Conservation (phyloP, 2,113 vertebrate genomes). For the Anguilla japonica region DNA sequence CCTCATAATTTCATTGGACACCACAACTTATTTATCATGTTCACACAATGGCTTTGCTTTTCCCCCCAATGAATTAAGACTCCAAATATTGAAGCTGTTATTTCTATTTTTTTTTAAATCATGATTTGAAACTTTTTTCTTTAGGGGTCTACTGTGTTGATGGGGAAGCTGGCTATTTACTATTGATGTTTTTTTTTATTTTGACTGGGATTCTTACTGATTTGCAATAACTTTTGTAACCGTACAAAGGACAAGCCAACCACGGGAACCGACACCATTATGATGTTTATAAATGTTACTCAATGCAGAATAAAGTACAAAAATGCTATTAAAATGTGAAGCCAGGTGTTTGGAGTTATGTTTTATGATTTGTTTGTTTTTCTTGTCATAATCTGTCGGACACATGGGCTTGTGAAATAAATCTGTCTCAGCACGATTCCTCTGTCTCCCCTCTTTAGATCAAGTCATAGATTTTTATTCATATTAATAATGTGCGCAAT, state of each 20-base stretch:
- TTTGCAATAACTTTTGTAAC: conserved; percentile 47
- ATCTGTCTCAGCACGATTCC: neutral
- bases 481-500: neutral
- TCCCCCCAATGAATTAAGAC: neutral
- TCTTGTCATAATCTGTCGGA: conserved; percentile 8
- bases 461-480: neutral
- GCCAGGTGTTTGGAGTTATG: conserved; percentile 23
- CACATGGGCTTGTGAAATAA: neutral
- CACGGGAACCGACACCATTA: conserved; percentile 21
- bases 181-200: conserved; percentile 24
- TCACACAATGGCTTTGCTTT: neutral
- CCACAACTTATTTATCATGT: neutral
- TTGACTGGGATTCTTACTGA: conserved; percentile 25
- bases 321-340: conserved; percentile 52
- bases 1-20: neutral
- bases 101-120: neutral
- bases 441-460: neutral
- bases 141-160: conserved; percentile 18
- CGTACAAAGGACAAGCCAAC: conserved; percentile 19
- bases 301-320: conserved; percentile 40
- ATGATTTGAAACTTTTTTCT: neutral
- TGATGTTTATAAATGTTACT: conserved; percentile 46
- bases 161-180: conserved; percentile 15
- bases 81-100: conserved; percentile 4
- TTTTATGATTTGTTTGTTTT: neutral